Evolutionary conservation across 2,888 invertebrate species (phyloP), one percentile per base, ranked within the genome.

Genomic region (Schizotus pectinicornis): DNA sequence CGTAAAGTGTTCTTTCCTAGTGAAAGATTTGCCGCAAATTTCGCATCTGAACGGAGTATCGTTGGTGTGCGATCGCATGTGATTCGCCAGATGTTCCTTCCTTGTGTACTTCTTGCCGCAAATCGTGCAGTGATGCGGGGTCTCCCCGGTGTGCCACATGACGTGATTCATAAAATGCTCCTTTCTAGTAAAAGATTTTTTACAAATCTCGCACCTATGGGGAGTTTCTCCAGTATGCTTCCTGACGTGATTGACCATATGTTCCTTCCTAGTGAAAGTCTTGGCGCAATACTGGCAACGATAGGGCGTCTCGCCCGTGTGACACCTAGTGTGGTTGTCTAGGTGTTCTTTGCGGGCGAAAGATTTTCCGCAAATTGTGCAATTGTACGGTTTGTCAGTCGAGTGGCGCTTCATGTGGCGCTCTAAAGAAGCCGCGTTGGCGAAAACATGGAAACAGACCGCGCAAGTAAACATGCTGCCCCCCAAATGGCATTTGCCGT

Each of bases 91-190:
- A 82, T 93, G 93, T 81, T 93, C 93, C 82, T 92, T 92, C 71
- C 93, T 86, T 67, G 92, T 92, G 80, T 92, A 93, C 81, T 92
- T 92, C 84, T 93, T 93, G 69, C 91, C 91, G 80, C 92, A 92
- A 71, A 91, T 88, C 80, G 89, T 89, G 80, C 93, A 93, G 79
- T 91, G 91, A 81, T 93, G 93, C 62, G 91, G 92, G 65, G 92
- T 92, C 82, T 92, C 92, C 77, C 92, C 92, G 68, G 88, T 88
- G 70, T 90, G 90, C 89, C 89, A 89, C 89, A 89, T 89, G 60
- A 90, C 89, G 72, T 90, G 89, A 77, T 89, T 89, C 88, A 89
- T 89, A 71, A 89, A 89, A 74, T 90, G 90, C 70, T 90, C 89
- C 72, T 90, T 89, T 61, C 89, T 80, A 2, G 89, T 89, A 77